Evolutionary conservation across 2,797 vertebrate species (phyloP).

Genomic region (Petrocephalus schoutedeni): DNA sequence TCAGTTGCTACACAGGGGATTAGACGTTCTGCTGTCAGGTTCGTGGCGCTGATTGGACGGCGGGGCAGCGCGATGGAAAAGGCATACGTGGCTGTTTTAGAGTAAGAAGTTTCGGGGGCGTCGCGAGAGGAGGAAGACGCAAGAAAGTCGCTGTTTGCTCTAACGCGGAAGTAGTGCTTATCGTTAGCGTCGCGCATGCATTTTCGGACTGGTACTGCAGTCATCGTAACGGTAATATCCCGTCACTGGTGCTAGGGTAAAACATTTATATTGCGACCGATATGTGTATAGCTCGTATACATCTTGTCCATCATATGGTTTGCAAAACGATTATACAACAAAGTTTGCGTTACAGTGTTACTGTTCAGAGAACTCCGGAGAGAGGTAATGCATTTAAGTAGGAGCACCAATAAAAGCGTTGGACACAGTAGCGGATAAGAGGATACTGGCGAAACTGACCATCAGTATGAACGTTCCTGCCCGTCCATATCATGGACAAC

Average conservation of each 20-base stretch:
- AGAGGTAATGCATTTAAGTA: background rate
- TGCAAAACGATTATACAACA: background rate
- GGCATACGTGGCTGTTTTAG: constrained; percentile 62
- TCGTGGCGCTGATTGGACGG: constrained; percentile 20
- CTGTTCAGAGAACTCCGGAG: background rate
- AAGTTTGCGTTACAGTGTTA: background rate
- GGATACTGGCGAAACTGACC: background rate
- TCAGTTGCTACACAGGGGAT: constrained; percentile 21
- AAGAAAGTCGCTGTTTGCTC: background rate
- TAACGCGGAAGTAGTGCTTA: background rate
- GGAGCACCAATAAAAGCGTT: background rate
- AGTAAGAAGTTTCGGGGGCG: background rate
- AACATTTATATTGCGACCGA: no score
- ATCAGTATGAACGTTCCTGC: background rate
- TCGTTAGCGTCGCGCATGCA: background rate
- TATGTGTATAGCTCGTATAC: background rate
- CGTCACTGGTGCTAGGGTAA: no score
- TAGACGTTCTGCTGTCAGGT: constrained; percentile 16
- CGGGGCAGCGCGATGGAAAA: constrained; percentile 43
- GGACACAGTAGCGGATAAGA: background rate
- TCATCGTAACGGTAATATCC: background rate
- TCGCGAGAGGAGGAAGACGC: background rate
- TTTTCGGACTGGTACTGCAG: background rate
- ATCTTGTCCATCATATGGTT: background rate
- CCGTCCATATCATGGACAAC: background rate